Conservation (phyloP, 2,113 vertebrate genomes). For the Xiphias gladius region DNA sequence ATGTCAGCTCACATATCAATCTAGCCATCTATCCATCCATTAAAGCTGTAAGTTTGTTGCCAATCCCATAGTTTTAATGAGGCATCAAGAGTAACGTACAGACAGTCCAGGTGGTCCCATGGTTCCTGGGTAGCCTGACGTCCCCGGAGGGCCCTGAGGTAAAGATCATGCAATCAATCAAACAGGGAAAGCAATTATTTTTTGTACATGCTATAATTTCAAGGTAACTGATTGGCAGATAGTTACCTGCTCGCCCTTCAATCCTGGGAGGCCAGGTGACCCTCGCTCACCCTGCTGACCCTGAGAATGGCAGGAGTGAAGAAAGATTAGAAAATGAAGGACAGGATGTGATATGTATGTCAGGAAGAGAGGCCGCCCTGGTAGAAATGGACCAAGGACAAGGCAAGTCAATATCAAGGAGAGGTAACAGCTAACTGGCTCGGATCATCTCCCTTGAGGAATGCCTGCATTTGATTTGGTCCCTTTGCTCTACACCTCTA, state of each 20-base stretch:
- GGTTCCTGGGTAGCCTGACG: constrained; percentile 90
- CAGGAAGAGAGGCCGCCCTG: constrained; percentile 7
- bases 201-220: constrained; percentile 11
- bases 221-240: constrained; percentile 34
- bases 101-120: constrained; percentile 92
- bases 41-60: constrained; percentile 31
- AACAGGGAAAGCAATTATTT: constrained; percentile 33
- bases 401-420: constrained; percentile 51
- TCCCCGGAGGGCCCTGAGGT: constrained; percentile 90
- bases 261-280: constrained; percentile 83
- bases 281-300: constrained; percentile 94
- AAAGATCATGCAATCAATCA: constrained; percentile 55
- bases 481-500: constrained; percentile 31
- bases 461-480: constrained; percentile 33
- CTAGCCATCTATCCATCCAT: constrained; percentile 7
- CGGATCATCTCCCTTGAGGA: neutral
- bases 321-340: constrained; percentile 50
- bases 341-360: constrained; percentile 35
- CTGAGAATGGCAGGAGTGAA: constrained; percentile 77
- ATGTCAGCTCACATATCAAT: constrained; percentile 27
- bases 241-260: constrained; percentile 93
- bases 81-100: constrained; percentile 81
- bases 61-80: constrained; percentile 30
- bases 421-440: constrained; percentile 41
- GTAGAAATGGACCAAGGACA: constrained; percentile 53